phyloP scores from a whole-genome alignment of 2,888 invertebrate genomes.

The Pseudococcus longispinus region DNA sequence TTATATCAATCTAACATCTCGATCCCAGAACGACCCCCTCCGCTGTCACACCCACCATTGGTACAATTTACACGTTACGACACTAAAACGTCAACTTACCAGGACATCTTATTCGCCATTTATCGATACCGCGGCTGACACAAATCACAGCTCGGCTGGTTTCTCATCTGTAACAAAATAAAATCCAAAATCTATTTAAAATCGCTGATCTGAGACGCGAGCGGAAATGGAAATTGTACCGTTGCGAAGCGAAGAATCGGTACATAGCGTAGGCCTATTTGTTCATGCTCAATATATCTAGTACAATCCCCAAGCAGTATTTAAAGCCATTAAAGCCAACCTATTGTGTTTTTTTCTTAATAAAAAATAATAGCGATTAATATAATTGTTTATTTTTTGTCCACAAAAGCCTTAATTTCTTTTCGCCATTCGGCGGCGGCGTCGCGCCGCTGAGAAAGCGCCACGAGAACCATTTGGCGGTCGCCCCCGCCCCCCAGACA shows the following conservation, averaged over 20 bases:
- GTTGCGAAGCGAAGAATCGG: background rate
- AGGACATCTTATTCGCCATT: background rate
- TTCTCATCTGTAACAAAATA: background rate
- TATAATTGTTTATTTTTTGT: background rate
- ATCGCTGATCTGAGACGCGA: background rate
- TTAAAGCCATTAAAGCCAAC: background rate
- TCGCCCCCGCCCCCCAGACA: background rate
- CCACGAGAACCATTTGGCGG: background rate
- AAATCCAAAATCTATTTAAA: background rate
- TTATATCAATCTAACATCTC: background rate
- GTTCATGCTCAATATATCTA: constrained; percentile 19
- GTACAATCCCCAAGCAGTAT: background rate
- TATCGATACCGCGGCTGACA: background rate
- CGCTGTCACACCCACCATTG: background rate
- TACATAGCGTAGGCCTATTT: background rate
- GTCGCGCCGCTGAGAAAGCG: background rate
- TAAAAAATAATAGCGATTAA: constrained; percentile 28
- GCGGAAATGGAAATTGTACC: background rate
- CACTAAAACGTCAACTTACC: background rate
- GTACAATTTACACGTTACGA: background rate
- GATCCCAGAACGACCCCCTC: background rate
- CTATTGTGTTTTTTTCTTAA: background rate
- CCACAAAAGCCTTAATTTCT: background rate
- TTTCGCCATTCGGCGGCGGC: background rate
- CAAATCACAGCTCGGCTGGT: background rate